Conservation (phyloP, 2,888 invertebrate species). For the Drosophila nr. medialis region DNA sequence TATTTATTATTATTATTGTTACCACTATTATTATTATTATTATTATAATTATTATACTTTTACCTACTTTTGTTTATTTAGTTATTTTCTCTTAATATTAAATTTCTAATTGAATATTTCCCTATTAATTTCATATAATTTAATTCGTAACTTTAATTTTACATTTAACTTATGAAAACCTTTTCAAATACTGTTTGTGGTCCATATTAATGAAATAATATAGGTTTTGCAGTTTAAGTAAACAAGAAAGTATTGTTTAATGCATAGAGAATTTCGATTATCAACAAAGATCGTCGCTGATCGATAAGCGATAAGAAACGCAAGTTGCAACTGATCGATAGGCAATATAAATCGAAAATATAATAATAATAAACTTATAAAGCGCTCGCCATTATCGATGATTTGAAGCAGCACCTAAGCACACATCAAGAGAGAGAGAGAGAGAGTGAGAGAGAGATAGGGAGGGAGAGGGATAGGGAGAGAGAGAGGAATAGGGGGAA, state of each 20-base stretch:
- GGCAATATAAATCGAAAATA: slow-evolving; percentile 2
- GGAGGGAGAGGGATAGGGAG: neutral
- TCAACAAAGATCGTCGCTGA: neutral
- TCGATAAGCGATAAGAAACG: neutral
- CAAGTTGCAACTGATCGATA: slow-evolving; percentile 15
- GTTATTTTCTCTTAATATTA: neutral
- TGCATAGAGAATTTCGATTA: neutral
- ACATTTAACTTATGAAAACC: neutral
- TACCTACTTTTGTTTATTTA: neutral
- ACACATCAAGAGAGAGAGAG: slow-evolving; percentile 3
- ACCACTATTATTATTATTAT: too few relatives aligned
- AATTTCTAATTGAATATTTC: neutral
- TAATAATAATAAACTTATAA: slow-evolving; percentile 20
- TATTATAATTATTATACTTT: too few relatives aligned
- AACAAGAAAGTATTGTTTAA: neutral
- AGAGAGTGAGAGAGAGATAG: neutral
- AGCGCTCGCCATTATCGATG: slow-evolving; percentile 11
- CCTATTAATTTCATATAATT: neutral
- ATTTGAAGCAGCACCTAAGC: slow-evolving; percentile 20
- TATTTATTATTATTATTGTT: neutral
- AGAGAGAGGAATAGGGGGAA: neutral
- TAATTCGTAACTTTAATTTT: neutral
- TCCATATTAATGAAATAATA: neutral
- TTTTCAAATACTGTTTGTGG: neutral
- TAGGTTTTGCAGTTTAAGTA: neutral